Evolutionary conservation across 2,113 vertebrate species (phyloP).

Genomic region (Salminus brasiliensis): DNA sequence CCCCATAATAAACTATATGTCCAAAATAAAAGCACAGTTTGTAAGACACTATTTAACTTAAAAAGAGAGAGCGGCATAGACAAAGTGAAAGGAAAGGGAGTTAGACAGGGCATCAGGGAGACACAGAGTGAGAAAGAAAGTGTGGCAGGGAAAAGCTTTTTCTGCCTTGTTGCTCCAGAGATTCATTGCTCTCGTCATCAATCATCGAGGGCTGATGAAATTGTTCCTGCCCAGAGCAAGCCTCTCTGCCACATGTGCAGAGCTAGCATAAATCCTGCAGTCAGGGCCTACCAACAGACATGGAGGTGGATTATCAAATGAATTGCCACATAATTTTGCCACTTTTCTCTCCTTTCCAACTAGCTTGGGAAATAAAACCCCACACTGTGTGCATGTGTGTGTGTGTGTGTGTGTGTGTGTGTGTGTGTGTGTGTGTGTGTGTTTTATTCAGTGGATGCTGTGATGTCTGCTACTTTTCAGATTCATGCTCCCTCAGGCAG

Average conservation of each 20-base stretch:
- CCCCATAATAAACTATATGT: background rate
- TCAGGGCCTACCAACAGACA: slow-evolving; percentile 26
- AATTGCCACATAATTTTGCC: slow-evolving; percentile 38
- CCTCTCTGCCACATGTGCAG: slow-evolving; percentile 38
- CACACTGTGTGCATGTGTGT: too few relatives aligned
- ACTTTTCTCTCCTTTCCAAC: slow-evolving; percentile 20
- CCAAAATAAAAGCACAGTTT: background rate
- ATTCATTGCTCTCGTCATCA: slow-evolving; percentile 56
- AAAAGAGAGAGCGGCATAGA: background rate
- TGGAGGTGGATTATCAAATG: slow-evolving; percentile 53
- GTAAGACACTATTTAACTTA: background rate
- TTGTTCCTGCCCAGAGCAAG: slow-evolving; percentile 52
- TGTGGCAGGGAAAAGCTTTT: slow-evolving; percentile 25
- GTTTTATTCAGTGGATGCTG: background rate
- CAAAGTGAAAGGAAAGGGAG: background rate
- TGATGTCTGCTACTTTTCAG: background rate
- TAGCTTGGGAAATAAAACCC: background rate
- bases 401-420: too few relatives aligned
- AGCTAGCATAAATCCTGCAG: slow-evolving; percentile 48
- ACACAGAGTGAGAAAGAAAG: slow-evolving; percentile 7
- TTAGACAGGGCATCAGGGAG: slow-evolving; percentile 20
- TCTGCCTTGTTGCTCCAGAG: slow-evolving; percentile 52
- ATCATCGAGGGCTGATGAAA: slow-evolving; percentile 51
- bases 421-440: too few relatives aligned
- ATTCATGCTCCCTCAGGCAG: background rate